Evolutionary conservation across 2,888 invertebrate species (phyloP), one percentile per base, ranked within the genome.

Genomic region (Myopa tessellatipennis): DNA sequence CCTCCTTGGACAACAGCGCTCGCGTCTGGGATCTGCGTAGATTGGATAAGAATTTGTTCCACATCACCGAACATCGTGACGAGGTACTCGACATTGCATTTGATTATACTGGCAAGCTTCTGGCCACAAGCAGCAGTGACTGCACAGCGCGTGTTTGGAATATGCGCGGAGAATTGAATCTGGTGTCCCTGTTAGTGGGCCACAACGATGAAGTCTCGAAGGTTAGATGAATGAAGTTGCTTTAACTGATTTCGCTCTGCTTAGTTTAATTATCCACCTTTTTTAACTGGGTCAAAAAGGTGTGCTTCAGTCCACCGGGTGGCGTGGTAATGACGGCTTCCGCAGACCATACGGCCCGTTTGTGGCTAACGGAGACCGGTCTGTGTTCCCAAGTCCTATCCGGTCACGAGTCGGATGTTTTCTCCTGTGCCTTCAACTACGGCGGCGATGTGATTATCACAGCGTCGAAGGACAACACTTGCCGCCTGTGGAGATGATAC

Each of bases 391-490:
- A 95, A 90, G 92, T 93, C 14, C 90, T 96, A 5, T 92, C 92
- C 12, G 95, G 95, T 0, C 96, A 96, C 83, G 92, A 92, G 26
- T 93, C 94, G 8, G 95, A 95, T 86, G 94, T 96, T 65, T 95
- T 95, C 89, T 94, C 94, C n/a, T 94, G 94, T 83, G 93, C 93
- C 2, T 95, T 93, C 87, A 95, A 94, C 55, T 95, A 95, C 87
- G 91, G 92, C 0, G 95, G 95, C 0, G 94, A 95, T 84, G 93
- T 93, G 6, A 92, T 96, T 82, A 90, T 95, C 82, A 96, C 96
- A 26, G 95, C 95, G 0, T 94, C 94, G 83, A 95, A 95, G 88
- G 96, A 95, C 87, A 95, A 95, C 89, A 94, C 93, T 14, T 95
- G 95, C 87, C 90, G 93, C 74, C 92, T 95, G 82, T 95, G 95